Evolutionary conservation across 2,888 invertebrate genomes (phyloP), one percentile per base, ranked within the genome.

Genomic region (Andrena dorsata): DNA sequence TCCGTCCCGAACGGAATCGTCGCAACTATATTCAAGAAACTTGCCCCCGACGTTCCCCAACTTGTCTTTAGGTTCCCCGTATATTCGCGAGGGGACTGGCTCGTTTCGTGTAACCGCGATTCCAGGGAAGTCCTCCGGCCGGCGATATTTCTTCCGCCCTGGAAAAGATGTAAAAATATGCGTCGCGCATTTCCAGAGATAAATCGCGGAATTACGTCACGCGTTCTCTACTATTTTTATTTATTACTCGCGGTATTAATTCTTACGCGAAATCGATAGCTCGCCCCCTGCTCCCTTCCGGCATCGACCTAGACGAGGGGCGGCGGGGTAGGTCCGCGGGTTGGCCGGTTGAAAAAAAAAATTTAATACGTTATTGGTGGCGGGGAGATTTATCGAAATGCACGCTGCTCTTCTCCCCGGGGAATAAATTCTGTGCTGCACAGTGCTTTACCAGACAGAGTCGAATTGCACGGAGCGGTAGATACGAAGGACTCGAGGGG

Each of bases 311-410:
- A 10, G 23, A 30, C 32, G 10, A 2, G 16, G 10, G 53, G 10
- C 56, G 23, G 63, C 10, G 63, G 26, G 2, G 8, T 23, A 3
- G 30, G 8, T 20, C 13, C 13, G 3, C 13, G 16, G 35, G n/a
- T 41, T 28, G 0, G 6, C 5, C 23, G 47, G 23, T 47, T 2
- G 49, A 4, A 10, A n/a, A 30, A 49, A 65, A 56, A 60, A 60
- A 60, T 85, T 80, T 80, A 66, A 83, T 64, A 72, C 56, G 73
- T 78, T 76, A 82, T 84, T 78, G 80, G 63, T 61, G 76, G 82
- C 56, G 74, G 66, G 53, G 75, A 83, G 81, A 83, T 87, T 83
- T 84, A 90, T 86, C 79, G 85, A 85, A 86, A 88, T 77, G 68
- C 74, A 41, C 75, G 75, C 49, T 70, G 56, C 72, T 64, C 61